Evolutionary conservation across 2,113 vertebrate species (phyloP).

Genomic region (Perca flavescens): DNA sequence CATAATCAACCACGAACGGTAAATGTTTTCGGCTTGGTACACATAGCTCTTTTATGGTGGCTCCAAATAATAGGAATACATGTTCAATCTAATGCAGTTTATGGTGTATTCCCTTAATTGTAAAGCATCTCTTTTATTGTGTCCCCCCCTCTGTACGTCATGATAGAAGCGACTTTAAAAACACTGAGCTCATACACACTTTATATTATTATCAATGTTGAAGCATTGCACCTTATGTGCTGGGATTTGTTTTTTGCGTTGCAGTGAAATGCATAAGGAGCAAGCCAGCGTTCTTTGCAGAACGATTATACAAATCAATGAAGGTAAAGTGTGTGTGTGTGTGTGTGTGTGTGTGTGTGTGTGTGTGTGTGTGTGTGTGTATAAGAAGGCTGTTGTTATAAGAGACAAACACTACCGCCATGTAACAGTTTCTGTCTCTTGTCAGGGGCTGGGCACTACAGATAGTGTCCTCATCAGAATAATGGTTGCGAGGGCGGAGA

Average conservation of each 20-base stretch:
- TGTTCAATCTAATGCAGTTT: background rate
- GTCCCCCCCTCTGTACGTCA: no score
- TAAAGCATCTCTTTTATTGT: no score
- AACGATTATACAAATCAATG: constrained; percentile 96
- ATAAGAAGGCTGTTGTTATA: background rate
- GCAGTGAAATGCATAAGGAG: constrained; percentile 91
- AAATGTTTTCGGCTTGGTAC: background rate
- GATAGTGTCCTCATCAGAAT: constrained; percentile 92
- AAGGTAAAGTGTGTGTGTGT: constrained; percentile 85
- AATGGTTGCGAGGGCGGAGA: constrained; percentile 94
- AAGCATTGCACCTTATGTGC: background rate
- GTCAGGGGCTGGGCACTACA: constrained; percentile 93
- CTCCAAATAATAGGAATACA: background rate
- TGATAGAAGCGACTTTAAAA: background rate
- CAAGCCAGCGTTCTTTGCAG: constrained; percentile 93
- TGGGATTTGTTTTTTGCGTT: constrained; percentile 57
- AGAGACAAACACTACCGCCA: no score
- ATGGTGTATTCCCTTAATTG: no score
- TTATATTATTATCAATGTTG: background rate
- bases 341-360: background rate
- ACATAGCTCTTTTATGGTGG: background rate
- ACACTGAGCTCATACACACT: background rate
- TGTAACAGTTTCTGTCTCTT: background rate
- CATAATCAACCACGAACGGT: background rate
- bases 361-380: background rate